Base-by-base conservation (phyloP, 2,113 vertebrate genomes). In the Lampris megalopsis region DNA sequence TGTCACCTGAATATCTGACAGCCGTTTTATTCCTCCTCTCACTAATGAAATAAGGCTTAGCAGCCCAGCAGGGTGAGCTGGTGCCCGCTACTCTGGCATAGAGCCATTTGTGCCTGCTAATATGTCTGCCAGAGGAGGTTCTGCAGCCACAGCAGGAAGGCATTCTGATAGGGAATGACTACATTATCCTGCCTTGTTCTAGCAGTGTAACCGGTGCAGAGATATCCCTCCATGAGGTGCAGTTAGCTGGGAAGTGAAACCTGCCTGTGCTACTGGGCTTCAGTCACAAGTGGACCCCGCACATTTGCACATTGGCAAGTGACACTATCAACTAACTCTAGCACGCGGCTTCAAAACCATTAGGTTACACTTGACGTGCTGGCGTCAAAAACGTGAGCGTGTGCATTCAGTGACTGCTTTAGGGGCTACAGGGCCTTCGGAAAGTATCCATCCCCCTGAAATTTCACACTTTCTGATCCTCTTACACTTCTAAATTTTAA, bases 31-130 rank as follows among this genome's bases (percentile, higher is more conserved):
- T 54, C 37, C 37, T 68, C 65, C 42, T 37, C 38, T 13, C 13
- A 49, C 9, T 56, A 68, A 56, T 56, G 11, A 68, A 68, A 68
- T 53, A 38, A 24, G 38, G 65, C 50, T 68, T 42, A 68, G 65
- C 50, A 54, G 45, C 63, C 42, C 10, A 6, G 9, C 45, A 38
- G 63, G 47, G 47, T 37, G 47, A 3, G 61, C 41, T 24, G 57
- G 8, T 40, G 35, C 36, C n/a, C 24, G 60, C 11, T 64, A 45
- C 63, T 49, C n/a, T 36, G 7, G 64, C 48, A 41, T 9, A 1
- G 50, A n/a, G 52, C 38, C 13, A 53, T 35, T 37, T 53, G 50
- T 4, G 10, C 7, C 11, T 48, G 11, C 47, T 6, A 13, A 4
- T 36, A 9, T 52, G 47, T 47, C 41, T 9, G 5, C 11, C n/a